Conservation (phyloP, 2,797 vertebrate species). For the Micropoecilia bifurca region DNA sequence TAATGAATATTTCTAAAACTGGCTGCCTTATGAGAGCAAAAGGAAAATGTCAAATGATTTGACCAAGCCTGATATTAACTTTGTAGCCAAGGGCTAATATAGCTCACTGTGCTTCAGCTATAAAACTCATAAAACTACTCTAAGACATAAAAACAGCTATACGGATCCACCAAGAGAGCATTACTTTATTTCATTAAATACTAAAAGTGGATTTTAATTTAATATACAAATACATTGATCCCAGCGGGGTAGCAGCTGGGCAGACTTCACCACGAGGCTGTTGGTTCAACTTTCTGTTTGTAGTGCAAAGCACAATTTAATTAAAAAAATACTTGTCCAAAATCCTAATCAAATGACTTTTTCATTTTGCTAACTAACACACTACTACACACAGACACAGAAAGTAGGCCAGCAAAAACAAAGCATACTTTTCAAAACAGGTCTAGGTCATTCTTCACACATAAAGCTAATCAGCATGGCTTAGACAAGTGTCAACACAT, state of each 20-base stretch:
- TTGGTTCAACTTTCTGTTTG: constrained; percentile 8
- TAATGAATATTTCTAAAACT: not conserved
- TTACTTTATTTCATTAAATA: constrained; percentile 21
- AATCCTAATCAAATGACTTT: not conserved
- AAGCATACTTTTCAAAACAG: not conserved
- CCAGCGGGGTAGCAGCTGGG: not conserved
- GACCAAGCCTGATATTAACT: not conserved
- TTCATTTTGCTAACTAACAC: not conserved
- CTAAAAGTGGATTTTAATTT: not conserved
- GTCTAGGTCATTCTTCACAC: not conserved
- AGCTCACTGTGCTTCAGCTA: constrained; percentile 4
- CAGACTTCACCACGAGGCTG: constrained; percentile 3
- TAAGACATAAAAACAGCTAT: constrained; percentile 13
- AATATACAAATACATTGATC: constrained; percentile 6
- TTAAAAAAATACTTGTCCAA: not conserved
- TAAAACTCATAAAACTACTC: constrained; percentile 1
- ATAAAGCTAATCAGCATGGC: not conserved
- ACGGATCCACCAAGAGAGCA: not conserved
- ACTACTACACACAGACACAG: not conserved
- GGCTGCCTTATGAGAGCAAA: not conserved
- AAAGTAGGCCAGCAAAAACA: not conserved
- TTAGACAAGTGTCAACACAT: not conserved
- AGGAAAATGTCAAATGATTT: not conserved
- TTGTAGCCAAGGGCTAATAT: constrained; percentile 3
- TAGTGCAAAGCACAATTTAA: not conserved